Conservation (phyloP, 2,113 vertebrate species). For the Poecilia latipinna region DNA sequence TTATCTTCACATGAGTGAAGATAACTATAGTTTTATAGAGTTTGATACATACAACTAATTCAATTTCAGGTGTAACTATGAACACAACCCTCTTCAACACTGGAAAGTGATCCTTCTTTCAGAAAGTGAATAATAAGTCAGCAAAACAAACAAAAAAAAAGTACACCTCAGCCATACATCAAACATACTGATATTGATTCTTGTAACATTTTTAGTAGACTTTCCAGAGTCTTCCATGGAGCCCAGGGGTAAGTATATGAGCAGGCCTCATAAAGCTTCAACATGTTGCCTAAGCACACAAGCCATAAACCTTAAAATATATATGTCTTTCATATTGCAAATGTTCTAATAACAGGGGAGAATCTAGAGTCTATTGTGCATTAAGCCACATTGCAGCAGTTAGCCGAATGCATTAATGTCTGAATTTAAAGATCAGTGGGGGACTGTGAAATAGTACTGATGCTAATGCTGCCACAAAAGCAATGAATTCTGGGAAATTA, state of each 20-base stretch:
- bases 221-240: background rate
- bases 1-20: background rate
- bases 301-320: constrained; percentile 1
- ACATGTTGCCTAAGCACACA: background rate
- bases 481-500: constrained; percentile 9
- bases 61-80: constrained; percentile 23
- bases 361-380: background rate
- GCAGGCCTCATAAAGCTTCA: constrained; percentile 13
- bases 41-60: background rate
- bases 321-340: background rate
- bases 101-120: constrained; percentile 36
- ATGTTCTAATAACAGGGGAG: background rate
- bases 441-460: background rate
- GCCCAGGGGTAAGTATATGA: background rate
- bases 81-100: no score
- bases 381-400: background rate
- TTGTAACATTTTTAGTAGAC: background rate
- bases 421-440: background rate
- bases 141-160: background rate
- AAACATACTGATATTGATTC: constrained; percentile 31
- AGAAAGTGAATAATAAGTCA: constrained; percentile 25
- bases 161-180: constrained; percentile 11
- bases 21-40: background rate
- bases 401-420: background rate
- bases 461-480: background rate